Evolutionary conservation across 2,888 invertebrate genomes (phyloP), one percentile per base, ranked within the genome.

Genomic region (Caenorhabditis sp.): DNA sequence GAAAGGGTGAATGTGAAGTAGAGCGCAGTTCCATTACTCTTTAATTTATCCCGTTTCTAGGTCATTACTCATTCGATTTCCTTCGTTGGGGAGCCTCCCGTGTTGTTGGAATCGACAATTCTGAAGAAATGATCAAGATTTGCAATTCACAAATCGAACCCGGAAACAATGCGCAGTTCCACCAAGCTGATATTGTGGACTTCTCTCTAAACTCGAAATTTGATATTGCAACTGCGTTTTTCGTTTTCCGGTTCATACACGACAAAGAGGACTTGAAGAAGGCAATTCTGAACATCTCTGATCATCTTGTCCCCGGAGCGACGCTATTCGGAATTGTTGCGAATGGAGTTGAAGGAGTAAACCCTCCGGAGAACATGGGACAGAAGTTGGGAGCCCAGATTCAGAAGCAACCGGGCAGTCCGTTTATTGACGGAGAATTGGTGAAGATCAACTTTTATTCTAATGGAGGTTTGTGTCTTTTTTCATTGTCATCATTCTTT

Each of bases 51-150:
- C 0, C 81, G 76, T 26, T 81, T 76, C 20, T 62, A 80, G 80
- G 80, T 0, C 81, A 81, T 26, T 81, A 81, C 20, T 76, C 81
- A 1, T 69, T 65, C 18, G 81, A 81, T 28, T 81, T 81, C 51
- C 55, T 70, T 0, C 51, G 47, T 3, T 76, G 76, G 77, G 82
- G 82, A 15, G 82, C 82, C 13, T 18, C n/a, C 13, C 5, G 28
- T n/a, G 82, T 78, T 0, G 44, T 78, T 11, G 82, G 82, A 22
- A 55, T 82, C n/a, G 82, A 82, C 15, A 72, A 67, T 32, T 82
- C 82, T 0, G 51, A 53, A 3, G 82, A 82, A 22, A 82, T 82
- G 82, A 78, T 82, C 13, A 15, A 58, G 13, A 69, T 61, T 40
- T 82, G 77, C 26, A 56, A 58, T 20, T 40, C 44, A n/a, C 44